These are phyloP conservation scores for Torymus texanus DNA, from an alignment of 2,888 invertebrate genomes.

Conservation along the genomic window DNA sequence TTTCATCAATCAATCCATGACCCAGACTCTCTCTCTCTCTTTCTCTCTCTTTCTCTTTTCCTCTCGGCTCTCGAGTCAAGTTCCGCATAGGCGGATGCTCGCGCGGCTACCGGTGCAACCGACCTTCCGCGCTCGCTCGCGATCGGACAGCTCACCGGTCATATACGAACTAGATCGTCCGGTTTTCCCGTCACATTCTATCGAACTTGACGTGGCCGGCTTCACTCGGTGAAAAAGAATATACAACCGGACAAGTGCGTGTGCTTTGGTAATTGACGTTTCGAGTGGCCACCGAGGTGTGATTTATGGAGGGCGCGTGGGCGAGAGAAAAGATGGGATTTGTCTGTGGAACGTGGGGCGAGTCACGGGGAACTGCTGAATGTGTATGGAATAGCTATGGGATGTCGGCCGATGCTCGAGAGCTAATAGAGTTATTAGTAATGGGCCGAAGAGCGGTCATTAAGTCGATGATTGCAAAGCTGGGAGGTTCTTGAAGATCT, in stretches of 20 bases:
- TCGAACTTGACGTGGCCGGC: constrained; percentile 3
- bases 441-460: no score
- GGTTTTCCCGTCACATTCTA: constrained; percentile 44
- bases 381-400: no score
- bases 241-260: background rate
- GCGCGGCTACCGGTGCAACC: constrained; percentile 8
- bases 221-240: no score
- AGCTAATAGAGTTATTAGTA: no score
- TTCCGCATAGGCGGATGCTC: constrained; percentile 39
- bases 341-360: no score
- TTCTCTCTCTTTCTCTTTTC: no score
- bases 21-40: constrained; percentile 21
- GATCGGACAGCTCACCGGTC: constrained; percentile 6
- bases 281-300: background rate
- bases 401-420: no score
- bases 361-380: no score
- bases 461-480: background rate
- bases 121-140: constrained; percentile 30
- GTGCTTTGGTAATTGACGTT: constrained; percentile 42
- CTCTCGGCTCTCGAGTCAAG: constrained; percentile 1
- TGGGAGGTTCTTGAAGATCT: background rate
- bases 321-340: no score
- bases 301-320: background rate
- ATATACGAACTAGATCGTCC: constrained; percentile 37
- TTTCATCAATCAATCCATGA: constrained; percentile 40